A percentile compares a stretch with the other conserved stretches of the same genome.
Evolutionary conservation across 2,888 invertebrate species (phyloP).

Genomic region (Junonia oenone): DNA sequence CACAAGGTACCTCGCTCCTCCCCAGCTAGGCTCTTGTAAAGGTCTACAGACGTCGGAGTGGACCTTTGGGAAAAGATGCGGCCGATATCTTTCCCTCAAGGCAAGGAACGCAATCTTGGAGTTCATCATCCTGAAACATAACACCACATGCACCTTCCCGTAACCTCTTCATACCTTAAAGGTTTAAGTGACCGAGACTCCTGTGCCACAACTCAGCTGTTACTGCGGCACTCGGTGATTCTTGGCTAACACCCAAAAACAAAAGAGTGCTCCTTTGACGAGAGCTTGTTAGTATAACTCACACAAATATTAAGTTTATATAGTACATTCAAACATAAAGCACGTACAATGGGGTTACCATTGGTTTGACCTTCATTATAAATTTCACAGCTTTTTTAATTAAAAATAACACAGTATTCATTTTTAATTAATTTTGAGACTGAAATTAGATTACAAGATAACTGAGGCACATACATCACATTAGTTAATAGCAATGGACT

Average conservation of each 20-base stretch:
- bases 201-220: not conserved
- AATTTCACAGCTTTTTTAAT: not conserved
- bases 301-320: not conserved
- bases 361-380: not conserved
- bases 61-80: not conserved
- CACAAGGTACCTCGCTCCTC: not conserved
- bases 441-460: not conserved
- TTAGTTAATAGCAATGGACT: not conserved
- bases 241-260: constrained; percentile 1
- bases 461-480: not conserved
- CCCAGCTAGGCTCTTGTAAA: constrained; percentile 1
- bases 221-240: not conserved
- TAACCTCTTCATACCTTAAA: constrained; percentile 1
- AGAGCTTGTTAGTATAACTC: not conserved
- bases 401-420: not conserved
- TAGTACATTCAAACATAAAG: not conserved
- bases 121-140: not conserved
- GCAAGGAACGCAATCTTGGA: not conserved
- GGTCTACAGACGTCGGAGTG: not conserved
- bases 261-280: not conserved
- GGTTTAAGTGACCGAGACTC: not conserved
- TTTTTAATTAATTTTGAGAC: not conserved
- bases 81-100: not conserved
- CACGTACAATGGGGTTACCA: not conserved
- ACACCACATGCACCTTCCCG: not conserved